These are phyloP conservation scores for Crotalus horridus DNA, from an alignment of 2,113 vertebrate species.

Conservation along the genomic window DNA sequence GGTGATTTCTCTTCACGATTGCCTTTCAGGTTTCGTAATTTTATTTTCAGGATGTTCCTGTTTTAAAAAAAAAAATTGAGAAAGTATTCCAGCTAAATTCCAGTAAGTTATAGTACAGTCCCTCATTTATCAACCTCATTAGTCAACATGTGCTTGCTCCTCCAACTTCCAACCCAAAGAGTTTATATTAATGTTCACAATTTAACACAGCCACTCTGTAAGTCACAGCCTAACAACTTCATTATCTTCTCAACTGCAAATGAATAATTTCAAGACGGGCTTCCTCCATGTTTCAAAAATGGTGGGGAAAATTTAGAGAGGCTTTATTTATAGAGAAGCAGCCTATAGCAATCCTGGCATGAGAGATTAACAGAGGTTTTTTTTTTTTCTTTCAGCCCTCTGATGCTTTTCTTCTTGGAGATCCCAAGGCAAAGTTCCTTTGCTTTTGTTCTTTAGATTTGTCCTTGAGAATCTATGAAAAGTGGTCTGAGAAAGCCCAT, in stretches of 20 bases:
- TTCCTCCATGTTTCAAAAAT: constrained; percentile 20
- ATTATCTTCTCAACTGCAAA: constrained; percentile 19
- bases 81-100: constrained; percentile 42
- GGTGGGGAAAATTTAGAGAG: background rate
- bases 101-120: constrained; percentile 17
- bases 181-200: constrained; percentile 36
- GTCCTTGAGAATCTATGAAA: constrained; percentile 24
- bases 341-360: constrained; percentile 27
- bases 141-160: constrained; percentile 9
- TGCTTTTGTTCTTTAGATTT: constrained; percentile 5
- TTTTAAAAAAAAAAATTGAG: background rate
- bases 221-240: background rate
- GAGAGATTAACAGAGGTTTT: constrained; percentile 33
- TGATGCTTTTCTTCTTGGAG: constrained; percentile 26
- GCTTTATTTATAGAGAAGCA: constrained; percentile 48
- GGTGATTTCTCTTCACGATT: background rate
- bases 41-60: constrained; percentile 36
- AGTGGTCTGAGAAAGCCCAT: constrained; percentile 10
- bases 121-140: constrained; percentile 31
- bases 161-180: constrained; percentile 1
- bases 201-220: constrained; percentile 44
- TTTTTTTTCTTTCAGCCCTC: constrained; percentile 26
- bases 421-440: constrained; percentile 31
- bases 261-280: background rate
- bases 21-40: background rate